Evolutionary conservation across 2,113 vertebrate genomes (phyloP), one percentile per base, ranked within the genome.

Genomic region (Oryzias javanicus): DNA sequence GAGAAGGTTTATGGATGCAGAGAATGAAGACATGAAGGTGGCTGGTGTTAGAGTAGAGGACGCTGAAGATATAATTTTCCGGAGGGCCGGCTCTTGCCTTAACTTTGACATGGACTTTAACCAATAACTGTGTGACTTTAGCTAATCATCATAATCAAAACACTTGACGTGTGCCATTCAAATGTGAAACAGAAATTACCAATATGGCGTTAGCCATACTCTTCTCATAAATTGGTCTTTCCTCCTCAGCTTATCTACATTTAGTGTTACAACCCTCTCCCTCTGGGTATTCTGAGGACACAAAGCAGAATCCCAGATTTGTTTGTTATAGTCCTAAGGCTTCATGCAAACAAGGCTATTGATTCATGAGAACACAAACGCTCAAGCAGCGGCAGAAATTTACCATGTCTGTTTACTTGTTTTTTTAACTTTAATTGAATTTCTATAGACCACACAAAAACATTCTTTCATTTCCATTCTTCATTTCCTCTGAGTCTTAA

Each of bases 361-460:
- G 24, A 56, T 71, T 35, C 5, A 55, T 18, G 18, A 17, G 20
- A 5, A 54, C n/a, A 27, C 19, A 53, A 27, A 60, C 41, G 59
- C 57, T 46, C 42, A 54, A 48, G 40, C 27, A 54, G 20, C 35
- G 49, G 18, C 29, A 19, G 27, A 35, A 12, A 44, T 67, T 64
- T 68, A 10, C 49, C 12, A 12, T 71, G 48, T 58, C 55, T 57
- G 69, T 66, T 66, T 74, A 52, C 49, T 71, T 22, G 7, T 51
- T 14, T 64, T n/a, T 68, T 69, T 56, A 72, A 56, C 27, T 72
- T 72, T 55, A 59, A 80, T 78, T 78, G 29, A 75, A 63, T 67
- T 72, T 76, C 5, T 22, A 46, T 14, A 14, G n/a, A 50, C 59
- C 1, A 12, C 48, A 48, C 6, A 45, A 20, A 68, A 49, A n/a